Base-by-base conservation (phyloP, 2,797 vertebrate species). In the Cyprinella venusta region DNA sequence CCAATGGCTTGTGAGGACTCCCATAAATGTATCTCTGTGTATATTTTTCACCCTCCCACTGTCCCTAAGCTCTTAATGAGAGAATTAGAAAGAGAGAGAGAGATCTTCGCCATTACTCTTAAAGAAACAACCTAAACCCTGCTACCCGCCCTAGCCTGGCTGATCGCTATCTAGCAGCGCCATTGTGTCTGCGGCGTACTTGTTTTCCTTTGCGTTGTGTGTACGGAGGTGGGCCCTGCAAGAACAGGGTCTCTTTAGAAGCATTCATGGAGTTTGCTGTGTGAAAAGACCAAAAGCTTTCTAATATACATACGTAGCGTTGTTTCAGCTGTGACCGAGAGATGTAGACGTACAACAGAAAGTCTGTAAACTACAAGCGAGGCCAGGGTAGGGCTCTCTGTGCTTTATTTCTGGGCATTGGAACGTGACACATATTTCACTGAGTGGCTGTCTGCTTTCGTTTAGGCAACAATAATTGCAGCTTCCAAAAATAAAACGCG, bases 401-500 rank as follows among this genome's bases (percentile, higher is more conserved):
- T 18, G 9, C 71, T 82, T 54, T 75, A 82, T 76, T 76, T 76
- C 74, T 69, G 63, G 78, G 64, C 63, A 48, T 48, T 30, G 59
- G 69, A 84, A 84, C 30, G 74, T 64, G 59, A 83, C 77, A 54
- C 85, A 84, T 84, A 70, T 79, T 70, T 61, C 76, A 19, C 71
- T n/a, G 74, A 30, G 70, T 83, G 72, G 42, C 30, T 80, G 84
- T 81, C 80, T 67, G 71, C 76, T 83, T 83, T 80, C 67, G 40
- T 77, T 87, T 77, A 79, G 81, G 54, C 61, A 76, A 65, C 65
- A 76, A 70, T 76, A 87, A 87, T 80, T 85, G 77, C 36, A 64
- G 76, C 71, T 69, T 75, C 81, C 67, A 79, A 79, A 83, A 87
- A 87, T 85, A 87, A 80, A 71, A 82, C 54, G 42, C 18, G 15